Conservation (phyloP, 2,113 vertebrate genomes). For the Callospermophilus lateralis region DNA sequence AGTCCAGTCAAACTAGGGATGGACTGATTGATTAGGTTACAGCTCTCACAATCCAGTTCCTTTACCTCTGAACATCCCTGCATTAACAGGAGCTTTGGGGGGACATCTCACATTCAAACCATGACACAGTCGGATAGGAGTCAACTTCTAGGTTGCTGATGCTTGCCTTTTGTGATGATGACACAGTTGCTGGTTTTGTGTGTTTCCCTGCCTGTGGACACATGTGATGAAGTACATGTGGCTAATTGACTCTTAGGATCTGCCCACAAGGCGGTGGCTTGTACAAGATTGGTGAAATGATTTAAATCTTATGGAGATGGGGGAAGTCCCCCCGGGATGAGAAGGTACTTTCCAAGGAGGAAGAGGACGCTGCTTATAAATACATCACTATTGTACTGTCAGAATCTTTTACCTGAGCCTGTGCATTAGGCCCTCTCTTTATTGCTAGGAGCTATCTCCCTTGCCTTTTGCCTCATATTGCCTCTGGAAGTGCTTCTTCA, state of each 20-base stretch:
- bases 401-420: constrained; percentile 61
- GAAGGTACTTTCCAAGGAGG: constrained; percentile 61
- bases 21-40: too few relatives aligned
- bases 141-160: neutral
- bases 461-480: constrained; percentile 10
- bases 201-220: neutral
- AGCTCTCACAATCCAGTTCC: too few relatives aligned
- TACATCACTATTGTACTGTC: constrained; percentile 61
- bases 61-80: too few relatives aligned
- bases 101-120: too few relatives aligned
- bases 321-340: neutral
- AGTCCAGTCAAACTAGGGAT: too few relatives aligned
- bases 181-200: neutral
- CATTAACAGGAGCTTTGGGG: too few relatives aligned
- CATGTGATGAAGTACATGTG: neutral
- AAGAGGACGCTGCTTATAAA: constrained; percentile 52
- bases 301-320: constrained; percentile 46
- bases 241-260: neutral
- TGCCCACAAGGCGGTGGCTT: neutral
- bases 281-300: constrained; percentile 24
- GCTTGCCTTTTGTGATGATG: neutral
- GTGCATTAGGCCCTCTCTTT: neutral
- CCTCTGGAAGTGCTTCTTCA: constrained; percentile 40
- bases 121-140: too few relatives aligned
- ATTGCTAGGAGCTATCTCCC: neutral